These are phyloP conservation scores for Eumerus sabulonum DNA, from an alignment of 2,888 invertebrate genomes.

Conservation along the genomic window DNA sequence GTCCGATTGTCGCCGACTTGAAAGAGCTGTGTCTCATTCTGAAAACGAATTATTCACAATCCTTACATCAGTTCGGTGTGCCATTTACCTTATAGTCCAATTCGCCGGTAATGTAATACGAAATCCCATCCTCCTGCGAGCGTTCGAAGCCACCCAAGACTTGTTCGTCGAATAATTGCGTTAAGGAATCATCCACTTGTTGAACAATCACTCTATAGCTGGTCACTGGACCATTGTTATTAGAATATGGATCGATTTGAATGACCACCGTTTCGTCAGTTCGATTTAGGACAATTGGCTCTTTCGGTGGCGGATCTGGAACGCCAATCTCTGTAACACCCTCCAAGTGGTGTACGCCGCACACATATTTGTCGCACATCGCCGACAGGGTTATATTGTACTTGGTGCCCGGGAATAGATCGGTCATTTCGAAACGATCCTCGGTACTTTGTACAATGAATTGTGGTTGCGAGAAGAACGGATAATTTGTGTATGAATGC, in stretches of 20 bases:
- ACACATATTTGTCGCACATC: constrained; percentile 81
- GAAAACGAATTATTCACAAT: neutral
- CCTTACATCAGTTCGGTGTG: too few relatives aligned
- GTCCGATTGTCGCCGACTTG: constrained; percentile 87
- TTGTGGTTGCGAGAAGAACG: constrained; percentile 79
- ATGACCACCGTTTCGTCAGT: constrained; percentile 84
- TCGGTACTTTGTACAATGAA: constrained; percentile 83
- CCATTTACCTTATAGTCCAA: constrained; percentile 82
- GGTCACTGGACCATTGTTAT: constrained; percentile 89
- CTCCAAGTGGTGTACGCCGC: constrained; percentile 81
- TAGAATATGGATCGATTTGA: constrained; percentile 83
- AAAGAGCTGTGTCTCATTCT: constrained; percentile 84
- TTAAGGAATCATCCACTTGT: constrained; percentile 83
- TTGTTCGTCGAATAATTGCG: constrained; percentile 83
- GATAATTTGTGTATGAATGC: constrained; percentile 81
- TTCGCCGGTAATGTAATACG: constrained; percentile 92
- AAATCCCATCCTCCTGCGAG: constrained; percentile 84
- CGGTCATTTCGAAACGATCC: constrained; percentile 81
- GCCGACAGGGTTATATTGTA: constrained; percentile 88
- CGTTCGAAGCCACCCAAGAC: constrained; percentile 83
- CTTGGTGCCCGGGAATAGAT: constrained; percentile 86
- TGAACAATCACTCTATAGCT: constrained; percentile 87
- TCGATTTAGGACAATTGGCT: constrained; percentile 83
- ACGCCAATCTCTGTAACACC: constrained; percentile 87
- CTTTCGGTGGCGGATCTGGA: constrained; percentile 85